These are phyloP conservation scores for Sardina pilchardus DNA, from an alignment of 2,113 vertebrate species.

Conservation along the genomic window DNA sequence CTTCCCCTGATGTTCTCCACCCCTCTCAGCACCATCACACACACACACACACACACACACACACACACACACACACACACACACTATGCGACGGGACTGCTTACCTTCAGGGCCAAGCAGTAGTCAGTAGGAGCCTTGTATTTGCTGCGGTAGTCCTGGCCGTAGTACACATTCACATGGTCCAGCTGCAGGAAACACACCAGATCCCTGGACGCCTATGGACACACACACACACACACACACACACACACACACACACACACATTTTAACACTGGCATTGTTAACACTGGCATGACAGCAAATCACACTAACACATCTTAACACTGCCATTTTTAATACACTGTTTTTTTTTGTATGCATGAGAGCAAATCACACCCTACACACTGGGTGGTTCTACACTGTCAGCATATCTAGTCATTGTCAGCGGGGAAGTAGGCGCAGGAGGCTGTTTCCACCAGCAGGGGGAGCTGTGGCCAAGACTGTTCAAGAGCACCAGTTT, in stretches of 20 bases:
- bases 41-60: neutral
- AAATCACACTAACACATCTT: neutral
- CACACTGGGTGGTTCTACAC: too few relatives aligned
- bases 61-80: neutral
- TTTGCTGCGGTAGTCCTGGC: conserved; percentile 95
- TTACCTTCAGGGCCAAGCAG: conserved; percentile 92
- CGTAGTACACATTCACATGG: conserved; percentile 96
- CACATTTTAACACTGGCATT: neutral
- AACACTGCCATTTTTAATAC: too few relatives aligned
- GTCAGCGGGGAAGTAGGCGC: neutral
- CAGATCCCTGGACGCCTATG: conserved; percentile 89
- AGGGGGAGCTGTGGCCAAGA: neutral
- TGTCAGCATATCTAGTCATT: too few relatives aligned
- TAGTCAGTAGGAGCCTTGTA: conserved; percentile 98
- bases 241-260: neutral
- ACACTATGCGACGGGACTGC: neutral
- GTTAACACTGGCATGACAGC: neutral
- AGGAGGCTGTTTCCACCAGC: neutral
- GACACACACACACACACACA: neutral
- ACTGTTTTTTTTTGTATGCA: too few relatives aligned
- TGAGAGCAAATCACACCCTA: too few relatives aligned
- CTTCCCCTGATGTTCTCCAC: neutral
- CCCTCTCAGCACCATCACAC: neutral
- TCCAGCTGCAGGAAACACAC: conserved; percentile 97
- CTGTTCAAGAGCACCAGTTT: neutral